phyloP scores from a whole-genome alignment of 2,888 invertebrate species.

The Agonopterix alstromeriana region DNA sequence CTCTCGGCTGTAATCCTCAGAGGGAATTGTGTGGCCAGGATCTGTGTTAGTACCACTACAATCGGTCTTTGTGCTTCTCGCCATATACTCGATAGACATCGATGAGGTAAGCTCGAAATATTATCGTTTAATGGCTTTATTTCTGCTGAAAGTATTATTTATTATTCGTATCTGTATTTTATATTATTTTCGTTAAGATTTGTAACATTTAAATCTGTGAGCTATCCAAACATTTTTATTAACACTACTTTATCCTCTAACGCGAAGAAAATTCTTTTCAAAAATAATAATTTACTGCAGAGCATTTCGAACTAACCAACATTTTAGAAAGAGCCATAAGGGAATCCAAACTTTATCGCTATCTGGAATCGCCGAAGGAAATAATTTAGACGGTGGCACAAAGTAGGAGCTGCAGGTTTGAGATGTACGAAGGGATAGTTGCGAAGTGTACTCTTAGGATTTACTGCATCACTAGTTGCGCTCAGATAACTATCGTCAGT shows the following conservation, averaged over 20 bases:
- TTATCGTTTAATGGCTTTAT: too few species aligned
- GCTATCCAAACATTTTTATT: too few species aligned
- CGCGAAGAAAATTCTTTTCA: neutral
- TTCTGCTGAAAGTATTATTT: too few species aligned
- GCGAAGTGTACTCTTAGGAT: conserved; percentile 55
- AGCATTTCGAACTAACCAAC: neutral
- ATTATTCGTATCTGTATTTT: too few species aligned
- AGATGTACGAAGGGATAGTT: conserved; percentile 48
- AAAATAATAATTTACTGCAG: neutral
- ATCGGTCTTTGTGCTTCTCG: conserved; percentile 9
- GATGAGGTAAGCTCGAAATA: neutral
- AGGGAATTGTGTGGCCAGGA: conserved; percentile 67
- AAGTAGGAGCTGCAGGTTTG: conserved; percentile 39
- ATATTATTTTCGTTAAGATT: too few species aligned
- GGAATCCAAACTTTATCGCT: conserved; percentile 17
- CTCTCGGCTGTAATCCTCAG: conserved; percentile 62
- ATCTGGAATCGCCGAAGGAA: conserved; percentile 29
- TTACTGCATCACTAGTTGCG: conserved; percentile 68
- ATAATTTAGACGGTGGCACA: conserved; percentile 35
- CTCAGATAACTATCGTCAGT: conserved; percentile 59
- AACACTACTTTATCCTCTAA: too few species aligned
- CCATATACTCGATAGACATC: neutral
- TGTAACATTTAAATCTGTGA: too few species aligned
- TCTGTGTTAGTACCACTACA: conserved; percentile 43
- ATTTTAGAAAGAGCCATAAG: conserved; percentile 7